These are phyloP conservation scores for Leiothrix lutea DNA, from an alignment of 2,113 vertebrate species.

Conservation along the genomic window DNA sequence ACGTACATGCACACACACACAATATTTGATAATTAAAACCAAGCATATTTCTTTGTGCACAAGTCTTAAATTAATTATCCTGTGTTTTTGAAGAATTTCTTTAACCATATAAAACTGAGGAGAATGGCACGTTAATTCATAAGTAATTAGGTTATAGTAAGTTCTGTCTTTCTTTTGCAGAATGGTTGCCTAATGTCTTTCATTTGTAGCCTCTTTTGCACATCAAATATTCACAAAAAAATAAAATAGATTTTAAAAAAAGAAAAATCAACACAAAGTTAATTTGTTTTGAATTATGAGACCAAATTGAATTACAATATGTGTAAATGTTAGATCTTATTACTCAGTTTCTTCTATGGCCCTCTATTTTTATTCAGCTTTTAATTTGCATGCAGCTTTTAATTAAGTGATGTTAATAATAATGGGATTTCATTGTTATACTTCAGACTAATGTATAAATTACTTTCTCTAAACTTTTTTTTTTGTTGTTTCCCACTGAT, in stretches of 20 bases:
- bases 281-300: background rate
- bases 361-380: background rate
- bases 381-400: background rate
- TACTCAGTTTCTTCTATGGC: background rate
- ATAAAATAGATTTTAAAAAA: background rate
- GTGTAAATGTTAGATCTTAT: background rate
- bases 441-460: background rate
- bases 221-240: background rate
- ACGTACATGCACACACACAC: background rate
- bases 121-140: background rate
- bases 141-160: background rate
- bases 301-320: background rate
- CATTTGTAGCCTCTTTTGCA: background rate
- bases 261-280: background rate
- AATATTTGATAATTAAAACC: conserved; percentile 3
- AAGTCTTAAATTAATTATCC: background rate
- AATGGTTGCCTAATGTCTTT: background rate
- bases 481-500: background rate
- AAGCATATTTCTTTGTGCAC: background rate
- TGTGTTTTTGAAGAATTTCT: background rate
- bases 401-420: background rate
- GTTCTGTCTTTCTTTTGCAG: background rate
- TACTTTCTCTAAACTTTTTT: background rate
- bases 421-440: background rate
- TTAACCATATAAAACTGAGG: background rate